A percentile compares a stretch with the other conserved stretches of the same genome.
Evolutionary conservation across 92 coral and sea anemone species (phyloP).

Genomic region (Paramuricea clavata): DNA sequence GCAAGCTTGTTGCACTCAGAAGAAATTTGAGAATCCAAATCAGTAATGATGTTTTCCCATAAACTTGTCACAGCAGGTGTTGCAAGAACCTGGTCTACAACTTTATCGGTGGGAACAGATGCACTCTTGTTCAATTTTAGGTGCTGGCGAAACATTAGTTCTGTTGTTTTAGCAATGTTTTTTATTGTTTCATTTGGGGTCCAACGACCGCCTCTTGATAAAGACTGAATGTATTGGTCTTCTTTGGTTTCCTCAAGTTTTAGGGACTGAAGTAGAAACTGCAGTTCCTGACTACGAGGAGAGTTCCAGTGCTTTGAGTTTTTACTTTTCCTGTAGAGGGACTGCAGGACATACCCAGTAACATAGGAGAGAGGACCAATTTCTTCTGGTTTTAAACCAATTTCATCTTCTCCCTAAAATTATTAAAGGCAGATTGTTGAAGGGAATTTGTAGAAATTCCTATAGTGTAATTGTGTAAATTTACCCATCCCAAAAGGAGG

Average conservation of each 20-base stretch:
- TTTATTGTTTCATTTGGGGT: constrained; percentile 3
- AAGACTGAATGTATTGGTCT: constrained; percentile 48
- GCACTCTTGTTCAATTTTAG: background rate
- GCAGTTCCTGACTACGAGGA: constrained; percentile 63
- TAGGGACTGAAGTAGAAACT: constrained; percentile 68
- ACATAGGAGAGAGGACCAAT: constrained; percentile 49
- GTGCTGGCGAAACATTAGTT: background rate
- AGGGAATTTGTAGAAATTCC: too few species aligned
- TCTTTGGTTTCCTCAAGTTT: constrained; percentile 41
- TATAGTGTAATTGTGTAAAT: too few species aligned
- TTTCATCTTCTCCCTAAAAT: too few species aligned
- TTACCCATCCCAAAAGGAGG: too few species aligned
- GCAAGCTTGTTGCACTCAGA: background rate
- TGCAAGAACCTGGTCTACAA: constrained; percentile 7
- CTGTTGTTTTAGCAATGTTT: background rate
- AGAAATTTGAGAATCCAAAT: background rate
- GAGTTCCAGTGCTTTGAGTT: constrained; percentile 17
- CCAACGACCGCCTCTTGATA: constrained; percentile 73
- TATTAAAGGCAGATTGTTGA: too few species aligned
- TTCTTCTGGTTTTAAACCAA: too few species aligned
- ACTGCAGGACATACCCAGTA: constrained; percentile 72
- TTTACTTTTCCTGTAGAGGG: constrained; percentile 64
- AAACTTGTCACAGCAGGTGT: background rate
- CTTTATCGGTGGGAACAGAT: background rate
- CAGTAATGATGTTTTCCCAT: constrained; percentile 20